A percentile compares a stretch with the other conserved stretches of the same genome.
These are phyloP conservation scores for Helicoverpa zea DNA, from an alignment of 1,140 invertebrate genomes.

Conservation along the genomic window DNA sequence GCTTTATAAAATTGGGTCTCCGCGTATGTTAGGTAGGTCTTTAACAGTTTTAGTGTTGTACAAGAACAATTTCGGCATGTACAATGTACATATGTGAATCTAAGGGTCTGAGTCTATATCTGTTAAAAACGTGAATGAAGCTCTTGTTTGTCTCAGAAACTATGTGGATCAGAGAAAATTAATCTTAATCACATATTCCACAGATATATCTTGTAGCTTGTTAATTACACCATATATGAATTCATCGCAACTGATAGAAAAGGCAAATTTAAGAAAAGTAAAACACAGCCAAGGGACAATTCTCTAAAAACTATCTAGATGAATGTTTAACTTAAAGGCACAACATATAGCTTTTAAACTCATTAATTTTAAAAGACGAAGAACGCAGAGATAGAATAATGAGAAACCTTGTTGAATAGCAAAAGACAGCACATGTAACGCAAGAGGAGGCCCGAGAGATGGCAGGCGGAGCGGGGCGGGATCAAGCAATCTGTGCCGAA, in stretches of 20 bases:
- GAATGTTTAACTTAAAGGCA: too few species aligned
- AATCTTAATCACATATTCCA: too few species aligned
- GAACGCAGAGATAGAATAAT: neutral
- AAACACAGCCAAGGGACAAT: neutral
- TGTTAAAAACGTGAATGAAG: neutral
- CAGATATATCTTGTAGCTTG: too few species aligned
- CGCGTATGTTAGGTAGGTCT: neutral
- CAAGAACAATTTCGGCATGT: too few species aligned
- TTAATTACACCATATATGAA: too few species aligned
- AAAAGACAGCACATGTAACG: slow-evolving; percentile 12
- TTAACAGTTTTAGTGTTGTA: too few species aligned
- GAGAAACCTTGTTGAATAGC: neutral
- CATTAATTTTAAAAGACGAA: neutral
- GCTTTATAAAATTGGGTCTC: neutral
- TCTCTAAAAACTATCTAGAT: neutral
- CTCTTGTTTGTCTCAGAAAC: neutral
- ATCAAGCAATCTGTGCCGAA: slow-evolving; percentile 78
- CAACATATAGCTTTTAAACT: neutral
- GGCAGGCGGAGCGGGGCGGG: slow-evolving; percentile 51
- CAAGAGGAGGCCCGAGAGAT: slow-evolving; percentile 7
- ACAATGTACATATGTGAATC: too few species aligned
- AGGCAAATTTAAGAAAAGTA: too few species aligned
- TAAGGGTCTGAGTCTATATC: too few species aligned
- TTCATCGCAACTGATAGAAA: too few species aligned
- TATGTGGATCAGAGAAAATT: too few species aligned